Base-by-base conservation (phyloP, 2,888 invertebrate species). In the Lumbricus terrestris region DNA sequence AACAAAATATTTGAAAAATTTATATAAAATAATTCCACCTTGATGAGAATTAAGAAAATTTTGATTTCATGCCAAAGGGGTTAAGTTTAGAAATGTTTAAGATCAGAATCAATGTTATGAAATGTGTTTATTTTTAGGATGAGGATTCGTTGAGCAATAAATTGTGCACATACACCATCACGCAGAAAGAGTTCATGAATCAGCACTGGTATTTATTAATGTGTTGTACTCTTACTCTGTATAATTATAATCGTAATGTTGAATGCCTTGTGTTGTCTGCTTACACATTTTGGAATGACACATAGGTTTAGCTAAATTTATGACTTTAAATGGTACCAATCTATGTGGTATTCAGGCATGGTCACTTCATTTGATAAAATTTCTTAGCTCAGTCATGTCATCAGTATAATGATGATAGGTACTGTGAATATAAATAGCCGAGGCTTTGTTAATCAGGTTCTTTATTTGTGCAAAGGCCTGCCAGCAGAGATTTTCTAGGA, bases 141-240 rank as follows among this genome's bases (percentile, higher is more conserved):
- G 98, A 98, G 94, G 98, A 98, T 94, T 97, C 97, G 4, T 96
- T 98, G 13, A 97, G 97, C 94, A 97, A 94, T 93, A 94, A 98
- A 95, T 96, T 99, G 29, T 99, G 99, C 95, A 99, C 99, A 0
- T 99, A 98, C 95, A 98, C 98, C 15, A 97, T 98, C 90, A 99
- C 99, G 0, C 98, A 98, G 94, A 98, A 98, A 94, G 99, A 99
- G 95, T 99, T 98, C 95, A 98, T 98, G 97, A 98, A 98, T 95
- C 99, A 96, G 92, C 96, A 96, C 92, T 96, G 96, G 96, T 95
- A 92, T 91, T 93, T 91, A 34, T 54, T 34, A 29, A 34, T 89
- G 40, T 54, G 29, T 47, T 35, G 15, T 34, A 69, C 3, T 82
- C 34, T 82, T 16, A n/a, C 29, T 89, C 2, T 23, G 33, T 13